These are phyloP conservation scores for Chrysolina haemoptera DNA, from an alignment of 2,888 invertebrate genomes.

Conservation along the genomic window DNA sequence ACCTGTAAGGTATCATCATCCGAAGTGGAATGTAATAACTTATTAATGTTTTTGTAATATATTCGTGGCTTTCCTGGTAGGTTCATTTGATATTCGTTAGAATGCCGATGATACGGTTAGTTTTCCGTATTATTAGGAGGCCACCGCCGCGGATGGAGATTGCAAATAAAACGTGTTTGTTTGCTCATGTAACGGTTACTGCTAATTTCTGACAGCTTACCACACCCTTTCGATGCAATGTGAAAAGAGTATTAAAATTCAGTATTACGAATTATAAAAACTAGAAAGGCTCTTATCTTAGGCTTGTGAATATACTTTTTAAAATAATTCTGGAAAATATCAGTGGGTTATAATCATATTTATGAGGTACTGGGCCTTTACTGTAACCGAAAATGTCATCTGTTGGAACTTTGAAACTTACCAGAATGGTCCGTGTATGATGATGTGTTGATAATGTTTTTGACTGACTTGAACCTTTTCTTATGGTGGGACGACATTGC, in stretches of 20 bases:
- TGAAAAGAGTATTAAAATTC: not conserved
- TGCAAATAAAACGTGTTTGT: slow-evolving; percentile 42
- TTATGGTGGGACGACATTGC: too few species aligned
- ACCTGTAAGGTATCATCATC: slow-evolving; percentile 27
- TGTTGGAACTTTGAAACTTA: too few species aligned
- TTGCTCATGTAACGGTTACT: slow-evolving; percentile 54
- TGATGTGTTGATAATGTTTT: too few species aligned
- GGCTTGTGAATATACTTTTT: too few species aligned
- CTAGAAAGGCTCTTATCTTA: too few species aligned
- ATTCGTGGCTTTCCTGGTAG: not conserved
- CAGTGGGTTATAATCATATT: too few species aligned
- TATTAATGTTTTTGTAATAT: slow-evolving; percentile 31
- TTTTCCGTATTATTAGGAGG: slow-evolving; percentile 48
- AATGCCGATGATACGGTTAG: slow-evolving; percentile 56
- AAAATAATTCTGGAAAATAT: too few species aligned
- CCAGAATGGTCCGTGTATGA: too few species aligned
- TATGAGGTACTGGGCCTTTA: too few species aligned
- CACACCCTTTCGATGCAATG: slow-evolving; percentile 37
- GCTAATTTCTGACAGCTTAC: slow-evolving; percentile 45
- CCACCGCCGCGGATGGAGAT: slow-evolving; percentile 31
- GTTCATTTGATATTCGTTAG: slow-evolving; percentile 37
- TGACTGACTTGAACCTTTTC: too few species aligned
- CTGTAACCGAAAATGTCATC: too few species aligned
- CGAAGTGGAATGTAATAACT: slow-evolving; percentile 25
- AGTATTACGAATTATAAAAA: too few species aligned